Base-by-base conservation (phyloP, 2,797 vertebrate species). In the Onychomys arenicola region DNA sequence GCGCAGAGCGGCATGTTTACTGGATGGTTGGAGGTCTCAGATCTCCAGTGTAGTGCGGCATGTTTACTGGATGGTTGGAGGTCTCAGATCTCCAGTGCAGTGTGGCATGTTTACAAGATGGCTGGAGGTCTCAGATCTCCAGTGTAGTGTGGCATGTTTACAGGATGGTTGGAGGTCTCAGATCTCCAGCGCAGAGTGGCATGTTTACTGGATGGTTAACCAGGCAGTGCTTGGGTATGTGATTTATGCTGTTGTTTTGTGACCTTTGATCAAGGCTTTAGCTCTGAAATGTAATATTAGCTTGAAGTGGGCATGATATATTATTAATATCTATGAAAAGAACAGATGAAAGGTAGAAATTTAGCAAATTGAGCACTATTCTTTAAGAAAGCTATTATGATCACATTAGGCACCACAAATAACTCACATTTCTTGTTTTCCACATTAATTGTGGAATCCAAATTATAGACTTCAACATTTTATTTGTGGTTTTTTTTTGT, bases 251-350 rank as follows among this genome's bases (percentile, higher is more conserved):
- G 84, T 57, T 86, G 0, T 82, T 85, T 81, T 75, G 78, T 80
- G 43, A 75, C 49, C 83, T 97, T 90, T 87, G 95, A 93, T 96
- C 34, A 83, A 78, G 49, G 43, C 83, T 40, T 95, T 91, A 78
- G 67, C 43, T 85, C 61, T 90, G 80, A 92, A 93, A 95, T 81
- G 85, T 83, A 97, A 97, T 91, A 81, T 94, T 95, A 94, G 89
- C 91, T 85, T 85, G 63, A 92, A 81, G 69, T 76, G 55, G n/a
- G 37, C 52, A 71, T 90, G 71, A 80, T 80, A 49, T 85, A 93
- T 93, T 96, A 94, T 97, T 97, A n/a, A 77, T 71, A 77, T 59
- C 67, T 90, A 93, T 90, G 78, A 75, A 93, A 96, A 94, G 73
- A 96, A 65, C 23, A 90, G n/a, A 92, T 86, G 21, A 94, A 55